Base-by-base conservation (phyloP, 64 coral and sea anemone genomes). In the Dendronephthya gigantea region DNA sequence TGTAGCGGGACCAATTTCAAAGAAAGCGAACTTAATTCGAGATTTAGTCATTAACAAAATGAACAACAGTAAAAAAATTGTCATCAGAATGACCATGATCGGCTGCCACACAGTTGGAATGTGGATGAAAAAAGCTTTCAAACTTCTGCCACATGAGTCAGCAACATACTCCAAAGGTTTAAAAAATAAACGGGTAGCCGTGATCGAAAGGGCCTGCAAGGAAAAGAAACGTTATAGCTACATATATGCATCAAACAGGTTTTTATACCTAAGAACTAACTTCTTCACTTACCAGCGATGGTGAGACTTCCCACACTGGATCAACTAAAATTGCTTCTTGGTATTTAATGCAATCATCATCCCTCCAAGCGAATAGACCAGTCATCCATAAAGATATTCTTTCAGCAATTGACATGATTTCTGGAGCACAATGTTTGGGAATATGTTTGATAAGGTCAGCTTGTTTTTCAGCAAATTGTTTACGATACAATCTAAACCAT, bases 61-160 rank as follows among this genome's bases (percentile, higher is more conserved):
- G 28, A 40, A 82, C 25, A 98, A 33, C 43, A 91, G 72, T 8
- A 85, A 65, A 40, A 93, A 56, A 34, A 91, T 2, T 33, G 91
- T 68, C 2, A 93, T 84, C 17, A 90, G 74, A 43, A 93, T 11
- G 30, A 98, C 91, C 87, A 98, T 69, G 17, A 93, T 68, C 48
- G 95, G 95, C 82, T 98, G 95, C 95, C 95, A 98, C 52, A 93
- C 89, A 3, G 91, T 35, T 29, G 95, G 95, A 17, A 98, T 58
- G 49, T 93, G 88, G 39, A 82, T 74, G 72, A 98, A 93, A 88
- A 98, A 84, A 2, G 91, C 92, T 68, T 89, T 87, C 33, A 98
- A 98, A 85, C 95, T 93, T 76, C 91, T 98, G 2, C 95, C 95
- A 47, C 68, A 49, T 13, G 95, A 89, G n/a, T 93, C 92, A 19